Evolutionary conservation across 2,113 vertebrate genomes (phyloP), one percentile per base, ranked within the genome.

Genomic region (Thinocorus orbignyianus): DNA sequence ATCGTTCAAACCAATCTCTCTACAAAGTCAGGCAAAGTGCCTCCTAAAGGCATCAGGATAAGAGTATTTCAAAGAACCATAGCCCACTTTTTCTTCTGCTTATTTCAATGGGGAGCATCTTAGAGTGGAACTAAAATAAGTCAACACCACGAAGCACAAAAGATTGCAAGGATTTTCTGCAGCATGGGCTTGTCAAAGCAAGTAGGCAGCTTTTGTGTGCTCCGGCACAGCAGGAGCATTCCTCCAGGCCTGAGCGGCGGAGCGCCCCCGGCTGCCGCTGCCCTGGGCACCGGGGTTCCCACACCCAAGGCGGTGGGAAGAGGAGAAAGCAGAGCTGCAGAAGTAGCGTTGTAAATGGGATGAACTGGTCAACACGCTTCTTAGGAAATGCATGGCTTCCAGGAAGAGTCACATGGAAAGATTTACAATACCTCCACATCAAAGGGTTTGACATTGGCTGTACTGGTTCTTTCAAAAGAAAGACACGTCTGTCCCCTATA

Each of bases 131-230:
- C 94, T 82, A 60, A 95, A 94, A 92, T 49, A 76, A 96, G 94
- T 86, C 92, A 95, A 95, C 95, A 93, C 49, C 81, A 90, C 0
- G 46, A 89, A 92, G 85, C 93, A 97, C 94, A 96, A 96, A 96
- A 95, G 93, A 66, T 58, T 26, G 78, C 77, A 61, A 92, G 93
- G 94, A 95, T 97, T 96, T 96, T 95, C 92, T 92, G 90, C 93
- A 90, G 95, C 90, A 76, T 48, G 73, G 88, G 65, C 91, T 92
- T 91, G 92, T 96, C 97, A 97, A 97, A 97, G 95, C 85, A 62
- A 94, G 91, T 46, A 83, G 80, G 93, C 93, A 96, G 92, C 92
- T 83, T 97, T 97, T 97, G 94, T 97, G 93, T 90, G 87, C 52
- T 69, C 17, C 44, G 0, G 80, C 92, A 88, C 92, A 95, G 96